Evolutionary conservation across 2,888 invertebrate species (phyloP), one percentile per base, ranked within the genome.

Genomic region (Arrhopalites spinosus): DNA sequence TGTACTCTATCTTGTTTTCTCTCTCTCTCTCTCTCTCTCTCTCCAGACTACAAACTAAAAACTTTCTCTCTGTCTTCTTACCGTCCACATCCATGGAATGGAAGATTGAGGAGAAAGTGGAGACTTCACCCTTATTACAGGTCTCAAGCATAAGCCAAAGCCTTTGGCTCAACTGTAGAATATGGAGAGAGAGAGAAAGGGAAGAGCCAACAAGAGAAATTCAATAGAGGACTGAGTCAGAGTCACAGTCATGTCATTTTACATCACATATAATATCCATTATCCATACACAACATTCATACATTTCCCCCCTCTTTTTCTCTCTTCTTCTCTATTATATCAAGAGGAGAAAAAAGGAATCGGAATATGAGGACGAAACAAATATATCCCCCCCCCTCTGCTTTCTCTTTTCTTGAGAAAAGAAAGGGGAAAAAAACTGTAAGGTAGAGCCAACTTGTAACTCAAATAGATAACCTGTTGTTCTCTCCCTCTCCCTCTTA

Each of bases 391-490:
- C n/a, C n/a, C n/a, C n/a, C n/a, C n/a, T n/a, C n/a, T n/a, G n/a
- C n/a, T n/a, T n/a, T n/a, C n/a, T n/a, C n/a, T n/a, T n/a, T n/a
- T n/a, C n/a, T n/a, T n/a, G n/a, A n/a, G n/a, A n/a, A 59, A 23
- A 13, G 67, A 23, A 68, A n/a, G 45, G 11, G 20, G 67, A 43
- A 5, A 68, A 45, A 43, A n/a, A n/a, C n/a, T n/a, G n/a, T n/a
- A n/a, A 36, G 36, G 36, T 36, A 36, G 36, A 36, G 36, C 36
- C 36, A 36, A 36, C 36, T 70, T 70, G 70, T 29, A 56, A 59
- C 23, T 70, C 56, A 70, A 70, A 70, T 53, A 70, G 70, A 70
- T 70, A 70, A 70, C 70, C 70, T 70, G 70, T 70, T 70, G 70
- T 70, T 70, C 64, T 50, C 27, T 47, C 27, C 36, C 64, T 25